Conservation (phyloP, 2,113 vertebrate species). For the Trinectes maculatus region DNA sequence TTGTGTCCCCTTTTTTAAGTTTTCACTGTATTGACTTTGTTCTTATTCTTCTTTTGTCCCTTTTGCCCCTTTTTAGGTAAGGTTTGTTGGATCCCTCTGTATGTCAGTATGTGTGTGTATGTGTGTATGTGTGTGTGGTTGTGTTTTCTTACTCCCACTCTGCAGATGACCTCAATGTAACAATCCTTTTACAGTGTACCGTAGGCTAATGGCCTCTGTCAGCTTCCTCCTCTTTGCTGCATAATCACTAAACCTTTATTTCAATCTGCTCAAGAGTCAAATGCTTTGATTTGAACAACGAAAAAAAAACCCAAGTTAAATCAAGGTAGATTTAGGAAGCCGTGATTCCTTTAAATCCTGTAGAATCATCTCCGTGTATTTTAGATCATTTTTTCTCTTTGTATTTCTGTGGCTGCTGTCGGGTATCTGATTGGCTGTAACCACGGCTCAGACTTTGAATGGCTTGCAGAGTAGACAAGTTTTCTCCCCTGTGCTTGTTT, state of each 20-base stretch:
- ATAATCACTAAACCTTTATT: constrained; percentile 83
- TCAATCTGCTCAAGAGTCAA: constrained; percentile 75
- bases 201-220: constrained; percentile 83
- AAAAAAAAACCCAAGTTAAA: constrained; percentile 71
- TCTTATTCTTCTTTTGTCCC: constrained; percentile 84
- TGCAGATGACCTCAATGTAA: constrained; percentile 81
- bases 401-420: constrained; percentile 78
- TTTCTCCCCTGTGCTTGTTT: constrained; percentile 75
- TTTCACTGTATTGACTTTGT: constrained; percentile 85
- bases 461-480: constrained; percentile 83
- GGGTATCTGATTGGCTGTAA: constrained; percentile 83
- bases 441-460: constrained; percentile 81
- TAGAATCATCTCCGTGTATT: constrained; percentile 70
- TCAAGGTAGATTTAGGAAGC: constrained; percentile 74
- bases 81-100: constrained; percentile 85
- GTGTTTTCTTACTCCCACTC: constrained; percentile 80
- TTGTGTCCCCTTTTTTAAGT: constrained; percentile 82
- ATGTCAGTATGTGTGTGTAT: constrained; percentile 71
- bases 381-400: constrained; percentile 55
- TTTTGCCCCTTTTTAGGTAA: constrained; percentile 84
- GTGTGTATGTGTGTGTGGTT: constrained; percentile 56
- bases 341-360: constrained; percentile 72
- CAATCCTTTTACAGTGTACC: constrained; percentile 77
- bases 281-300: constrained; percentile 71
- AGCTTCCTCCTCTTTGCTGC: constrained; percentile 81